Evolutionary conservation across 1,140 invertebrate species (phyloP).

Genomic region (Leptonema lineaticorne): DNA sequence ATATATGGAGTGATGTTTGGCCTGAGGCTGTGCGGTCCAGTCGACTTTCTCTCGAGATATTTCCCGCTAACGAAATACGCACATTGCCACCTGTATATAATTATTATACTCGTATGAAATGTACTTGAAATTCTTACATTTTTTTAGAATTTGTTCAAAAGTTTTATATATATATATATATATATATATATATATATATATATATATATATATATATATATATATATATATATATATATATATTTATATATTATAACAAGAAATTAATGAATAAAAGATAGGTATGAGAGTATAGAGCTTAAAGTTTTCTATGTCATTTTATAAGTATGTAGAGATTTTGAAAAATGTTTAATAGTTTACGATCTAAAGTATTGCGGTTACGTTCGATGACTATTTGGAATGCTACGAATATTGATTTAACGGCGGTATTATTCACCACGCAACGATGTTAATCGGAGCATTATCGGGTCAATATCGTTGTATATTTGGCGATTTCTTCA

Average conservation of each 20-base stretch:
- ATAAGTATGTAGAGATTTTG: too few species aligned
- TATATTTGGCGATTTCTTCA: neutral
- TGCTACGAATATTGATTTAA: too few species aligned
- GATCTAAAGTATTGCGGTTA: neutral
- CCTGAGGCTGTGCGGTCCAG: slow-evolving; percentile 8
- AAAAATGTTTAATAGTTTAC: too few species aligned
- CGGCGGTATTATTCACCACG: neutral
- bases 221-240: neutral
- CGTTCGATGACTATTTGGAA: neutral
- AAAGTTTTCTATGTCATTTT: too few species aligned
- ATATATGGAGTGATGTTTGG: slow-evolving; percentile 24
- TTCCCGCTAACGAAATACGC: slow-evolving; percentile 26
- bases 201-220: neutral
- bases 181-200: neutral
- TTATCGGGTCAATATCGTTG: neutral
- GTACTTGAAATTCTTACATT: neutral
- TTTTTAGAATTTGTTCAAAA: neutral
- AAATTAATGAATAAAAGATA: too few species aligned
- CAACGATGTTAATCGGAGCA: too few species aligned
- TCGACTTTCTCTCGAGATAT: slow-evolving; percentile 28
- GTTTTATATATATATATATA: neutral
- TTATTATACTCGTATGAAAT: neutral
- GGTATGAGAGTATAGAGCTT: too few species aligned
- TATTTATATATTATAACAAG: neutral
- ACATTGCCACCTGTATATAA: slow-evolving; percentile 4